Evolutionary conservation across 2,113 vertebrate genomes (phyloP).

Genomic region (Rhineura floridana): DNA sequence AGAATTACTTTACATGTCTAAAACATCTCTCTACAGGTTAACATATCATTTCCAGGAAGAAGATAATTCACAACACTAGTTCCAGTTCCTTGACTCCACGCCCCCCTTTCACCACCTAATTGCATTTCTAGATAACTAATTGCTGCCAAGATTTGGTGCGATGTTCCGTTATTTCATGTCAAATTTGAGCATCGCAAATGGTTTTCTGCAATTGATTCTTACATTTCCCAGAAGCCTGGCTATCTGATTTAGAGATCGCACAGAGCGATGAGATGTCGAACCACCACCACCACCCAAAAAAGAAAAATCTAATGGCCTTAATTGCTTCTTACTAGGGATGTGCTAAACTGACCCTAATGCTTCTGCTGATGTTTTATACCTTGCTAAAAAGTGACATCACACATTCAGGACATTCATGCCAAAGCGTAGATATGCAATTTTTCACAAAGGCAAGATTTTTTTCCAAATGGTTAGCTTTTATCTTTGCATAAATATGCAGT

Average conservation of each 20-base stretch:
- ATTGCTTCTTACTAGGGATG: conserved; percentile 60
- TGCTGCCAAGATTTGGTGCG: conserved; percentile 69
- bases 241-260: conserved; percentile 26
- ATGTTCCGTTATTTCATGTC: conserved; percentile 76
- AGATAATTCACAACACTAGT: conserved; percentile 69
- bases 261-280: conserved; percentile 61
- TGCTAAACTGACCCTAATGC: not conserved
- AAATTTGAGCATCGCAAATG: conserved; percentile 67
- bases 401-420: not conserved
- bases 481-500: not conserved
- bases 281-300: no score
- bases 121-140: conserved; percentile 74
- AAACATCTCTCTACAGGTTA: conserved; percentile 50
- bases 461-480: not conserved
- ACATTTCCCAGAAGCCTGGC: conserved; percentile 35
- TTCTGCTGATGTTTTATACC: not conserved
- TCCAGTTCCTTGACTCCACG: conserved; percentile 70
- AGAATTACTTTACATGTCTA: conserved; percentile 39
- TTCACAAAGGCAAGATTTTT: not conserved
- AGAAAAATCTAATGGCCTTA: conserved; percentile 11
- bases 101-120: conserved; percentile 62
- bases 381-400: not conserved
- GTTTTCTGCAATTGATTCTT: conserved; percentile 74
- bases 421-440: not conserved
- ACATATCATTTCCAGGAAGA: conserved; percentile 46